These are phyloP conservation scores for Ambastaia sidthimunki DNA, from an alignment of 2,797 vertebrate species.

Conservation along the genomic window DNA sequence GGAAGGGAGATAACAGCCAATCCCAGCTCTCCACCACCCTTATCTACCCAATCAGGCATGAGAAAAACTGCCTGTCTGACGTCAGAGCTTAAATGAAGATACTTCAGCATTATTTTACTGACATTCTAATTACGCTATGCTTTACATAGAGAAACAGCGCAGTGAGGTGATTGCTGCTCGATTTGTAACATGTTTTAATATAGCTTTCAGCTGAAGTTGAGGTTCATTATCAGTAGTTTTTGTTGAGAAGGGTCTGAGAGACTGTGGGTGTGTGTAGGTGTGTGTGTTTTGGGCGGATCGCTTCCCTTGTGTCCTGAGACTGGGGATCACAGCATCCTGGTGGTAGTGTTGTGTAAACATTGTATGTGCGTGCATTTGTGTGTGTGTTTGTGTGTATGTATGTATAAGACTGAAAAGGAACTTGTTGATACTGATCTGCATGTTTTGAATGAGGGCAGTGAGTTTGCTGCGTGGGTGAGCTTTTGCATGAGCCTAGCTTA, in stretches of 20 bases:
- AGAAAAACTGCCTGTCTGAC: constrained; percentile 26
- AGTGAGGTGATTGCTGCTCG: neutral
- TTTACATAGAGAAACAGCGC: neutral
- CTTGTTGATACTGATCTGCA: constrained; percentile 77
- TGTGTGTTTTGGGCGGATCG: constrained; percentile 33
- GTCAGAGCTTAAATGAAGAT: constrained; percentile 33
- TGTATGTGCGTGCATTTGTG: constrained; percentile 36
- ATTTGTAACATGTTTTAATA: neutral
- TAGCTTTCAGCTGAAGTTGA: neutral
- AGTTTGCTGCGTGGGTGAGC: constrained; percentile 73
- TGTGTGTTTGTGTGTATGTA: constrained; percentile 37
- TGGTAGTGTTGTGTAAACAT: constrained; percentile 56
- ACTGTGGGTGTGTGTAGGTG: constrained; percentile 30
- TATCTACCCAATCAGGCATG: constrained; percentile 42
- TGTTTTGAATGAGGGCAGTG: constrained; percentile 74
- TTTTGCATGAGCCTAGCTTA: constrained; percentile 71
- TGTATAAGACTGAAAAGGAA: constrained; percentile 65
- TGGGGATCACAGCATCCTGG: constrained; percentile 47
- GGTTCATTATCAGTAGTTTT: neutral
- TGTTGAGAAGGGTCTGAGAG: neutral
- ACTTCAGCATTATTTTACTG: constrained; percentile 27
- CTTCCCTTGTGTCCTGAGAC: constrained; percentile 59
- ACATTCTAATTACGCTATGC: neutral
- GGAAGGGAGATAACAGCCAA: constrained; percentile 53
- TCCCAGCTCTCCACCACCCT: constrained; percentile 25